phyloP scores from a whole-genome alignment of 2,888 invertebrate genomes.

The Volucella inflata region DNA sequence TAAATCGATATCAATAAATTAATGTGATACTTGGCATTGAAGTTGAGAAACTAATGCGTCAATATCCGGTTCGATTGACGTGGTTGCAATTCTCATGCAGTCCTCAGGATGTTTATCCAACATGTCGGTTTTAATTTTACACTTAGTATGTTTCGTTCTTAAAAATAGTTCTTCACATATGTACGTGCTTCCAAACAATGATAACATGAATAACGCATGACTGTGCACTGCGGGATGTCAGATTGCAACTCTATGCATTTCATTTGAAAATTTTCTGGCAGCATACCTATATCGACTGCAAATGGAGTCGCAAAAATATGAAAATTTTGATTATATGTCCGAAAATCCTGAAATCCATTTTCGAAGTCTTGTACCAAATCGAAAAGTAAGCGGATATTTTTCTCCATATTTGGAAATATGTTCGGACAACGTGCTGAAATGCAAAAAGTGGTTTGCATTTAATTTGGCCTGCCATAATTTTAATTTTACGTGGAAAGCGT shows the following conservation, averaged over 20 bases:
- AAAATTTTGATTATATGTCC: slow-evolving; percentile 9
- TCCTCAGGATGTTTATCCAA: too few relatives aligned
- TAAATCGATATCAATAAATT: too few relatives aligned
- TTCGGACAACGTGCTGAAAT: slow-evolving; percentile 9
- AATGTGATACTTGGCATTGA: too few relatives aligned
- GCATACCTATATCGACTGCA: background rate
- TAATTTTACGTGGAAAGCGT: background rate
- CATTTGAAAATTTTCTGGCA: slow-evolving; percentile 7
- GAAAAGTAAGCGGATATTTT: background rate
- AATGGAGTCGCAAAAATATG: slow-evolving; percentile 15
- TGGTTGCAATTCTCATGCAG: too few relatives aligned
- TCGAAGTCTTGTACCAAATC: slow-evolving; percentile 11
- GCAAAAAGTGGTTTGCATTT: background rate
- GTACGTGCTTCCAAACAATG: too few relatives aligned
- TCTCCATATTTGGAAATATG: background rate
- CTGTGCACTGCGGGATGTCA: too few relatives aligned
- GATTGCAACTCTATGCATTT: slow-evolving; percentile 12
- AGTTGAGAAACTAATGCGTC: too few relatives aligned
- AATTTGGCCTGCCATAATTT: background rate
- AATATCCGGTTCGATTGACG: too few relatives aligned
- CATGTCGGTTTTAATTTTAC: too few relatives aligned
- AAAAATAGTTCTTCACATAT: too few relatives aligned
- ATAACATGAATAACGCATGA: too few relatives aligned
- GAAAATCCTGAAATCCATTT: slow-evolving; percentile 12
- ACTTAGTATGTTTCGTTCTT: too few relatives aligned